Percentiles rank a stretch among this genome's conserved stretches.
These are phyloP conservation scores for Nothoprocta pentlandii DNA, from an alignment of 2,113 vertebrate species.

Conservation along the genomic window DNA sequence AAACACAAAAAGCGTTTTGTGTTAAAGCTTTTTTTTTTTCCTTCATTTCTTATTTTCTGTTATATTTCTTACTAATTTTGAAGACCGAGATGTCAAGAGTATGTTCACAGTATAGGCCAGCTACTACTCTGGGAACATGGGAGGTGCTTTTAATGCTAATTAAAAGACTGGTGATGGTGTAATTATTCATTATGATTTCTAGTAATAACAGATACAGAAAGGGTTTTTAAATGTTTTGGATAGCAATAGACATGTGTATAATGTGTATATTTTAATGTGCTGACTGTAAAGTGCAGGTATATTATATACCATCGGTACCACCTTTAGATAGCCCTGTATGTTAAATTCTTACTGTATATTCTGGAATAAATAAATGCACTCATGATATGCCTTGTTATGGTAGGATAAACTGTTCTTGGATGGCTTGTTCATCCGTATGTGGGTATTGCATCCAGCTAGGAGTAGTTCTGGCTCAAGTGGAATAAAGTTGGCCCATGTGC, in stretches of 20 bases:
- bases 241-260: background rate
- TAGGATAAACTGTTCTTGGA: background rate
- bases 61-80: background rate
- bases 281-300: too few relatives aligned
- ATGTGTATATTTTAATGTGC: background rate
- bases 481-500: background rate
- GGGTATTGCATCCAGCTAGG: accelerated
- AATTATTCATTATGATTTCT: background rate
- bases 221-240: background rate
- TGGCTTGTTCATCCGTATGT: background rate
- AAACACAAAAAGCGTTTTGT: background rate
- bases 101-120: background rate
- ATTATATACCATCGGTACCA: background rate
- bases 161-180: background rate
- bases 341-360: background rate
- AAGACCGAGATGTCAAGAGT: background rate
- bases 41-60: background rate
- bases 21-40: background rate
- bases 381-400: accelerated
- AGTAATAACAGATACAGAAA: background rate
- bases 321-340: background rate
- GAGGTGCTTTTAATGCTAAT: background rate
- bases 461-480: background rate
- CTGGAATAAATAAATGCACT: background rate
- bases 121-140: background rate